A percentile compares a stretch with the other conserved stretches of the same genome.
phyloP scores from a whole-genome alignment of 2,797 vertebrate genomes.

The Choloepus didactylus region DNA sequence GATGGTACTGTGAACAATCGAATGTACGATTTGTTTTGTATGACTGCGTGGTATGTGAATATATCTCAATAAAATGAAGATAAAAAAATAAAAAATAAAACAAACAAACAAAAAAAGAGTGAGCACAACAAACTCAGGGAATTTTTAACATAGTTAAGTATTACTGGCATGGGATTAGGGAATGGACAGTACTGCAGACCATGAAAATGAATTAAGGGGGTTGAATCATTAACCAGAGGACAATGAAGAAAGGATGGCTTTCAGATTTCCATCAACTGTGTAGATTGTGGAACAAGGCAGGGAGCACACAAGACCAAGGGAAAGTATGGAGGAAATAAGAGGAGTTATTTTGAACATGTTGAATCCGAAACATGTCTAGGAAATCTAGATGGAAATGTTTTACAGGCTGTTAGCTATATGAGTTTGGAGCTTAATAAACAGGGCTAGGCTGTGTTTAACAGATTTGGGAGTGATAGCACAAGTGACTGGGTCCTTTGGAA shows the following conservation, averaged over 20 bases:
- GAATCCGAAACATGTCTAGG: background rate
- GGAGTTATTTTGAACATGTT: background rate
- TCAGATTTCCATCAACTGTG: background rate
- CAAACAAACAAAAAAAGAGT: background rate
- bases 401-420: background rate
- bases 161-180: background rate
- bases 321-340: background rate
- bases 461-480: background rate
- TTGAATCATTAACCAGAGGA: background rate
- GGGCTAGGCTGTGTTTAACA: background rate
- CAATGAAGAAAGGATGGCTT: background rate
- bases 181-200: background rate
- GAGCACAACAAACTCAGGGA: background rate
- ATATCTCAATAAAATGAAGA: too few relatives aligned
- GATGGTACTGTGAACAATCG: too few relatives aligned
- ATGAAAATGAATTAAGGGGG: constrained; percentile 32
- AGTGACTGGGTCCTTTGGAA: background rate
- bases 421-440: background rate
- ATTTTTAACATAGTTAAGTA: background rate
- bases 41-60: too few relatives aligned
- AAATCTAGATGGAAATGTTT: background rate
- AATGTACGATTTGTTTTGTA: too few relatives aligned
- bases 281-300: background rate
- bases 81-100: too few relatives aligned
- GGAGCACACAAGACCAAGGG: background rate